Base-by-base conservation (phyloP, 1,140 invertebrate genomes). In the Zaprionus africanus region DNA sequence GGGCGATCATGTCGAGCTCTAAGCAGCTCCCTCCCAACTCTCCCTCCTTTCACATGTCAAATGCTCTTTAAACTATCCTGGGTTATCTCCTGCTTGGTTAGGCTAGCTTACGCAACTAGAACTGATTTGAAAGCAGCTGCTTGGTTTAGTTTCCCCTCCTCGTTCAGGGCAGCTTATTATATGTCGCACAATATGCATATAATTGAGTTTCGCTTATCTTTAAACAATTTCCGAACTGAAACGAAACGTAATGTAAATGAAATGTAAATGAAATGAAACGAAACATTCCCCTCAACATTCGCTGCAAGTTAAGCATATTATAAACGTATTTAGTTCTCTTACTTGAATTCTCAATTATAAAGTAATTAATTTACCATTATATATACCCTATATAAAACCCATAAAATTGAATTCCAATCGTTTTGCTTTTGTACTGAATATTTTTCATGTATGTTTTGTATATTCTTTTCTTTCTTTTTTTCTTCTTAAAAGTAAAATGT, bases 1-100 rank as follows among this genome's bases (percentile, higher is more conserved):
- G 73, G 94, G 94, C 53, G 76, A 63, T 17, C 92, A 93, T 22
- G 82, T 92, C 24, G 90, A 93, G 66, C 77, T 93, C 41, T 93
- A 93, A 92, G 49, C 26, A 38, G 19, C 31, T 63, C 13, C 22
- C 1, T 0, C 22, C 22, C 22, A 22, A 22, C 22, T 22, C 43
- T 19, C 46, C 46, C 46, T 51, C 43, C n/a, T 24, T 51, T 24
- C 46, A 13, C 24, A 26, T 61, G 22, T 22, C 22, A 13, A 43
- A 31, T 61, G 12, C 59, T 43, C 59, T 13, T 15, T 43, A 19
- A 53, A 41, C 34, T 54, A 34, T 41, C 38, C 15, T n/a, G 41
- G 41, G n/a, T 17, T 46, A 46, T 46, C 7, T 46, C 3, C 9
- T 38, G 17, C 62, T 77, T 80, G 77, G 81, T 70, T 67, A 54